Evolutionary conservation across 1,140 invertebrate genomes (phyloP).

Genomic region (Sinella curviseta): DNA sequence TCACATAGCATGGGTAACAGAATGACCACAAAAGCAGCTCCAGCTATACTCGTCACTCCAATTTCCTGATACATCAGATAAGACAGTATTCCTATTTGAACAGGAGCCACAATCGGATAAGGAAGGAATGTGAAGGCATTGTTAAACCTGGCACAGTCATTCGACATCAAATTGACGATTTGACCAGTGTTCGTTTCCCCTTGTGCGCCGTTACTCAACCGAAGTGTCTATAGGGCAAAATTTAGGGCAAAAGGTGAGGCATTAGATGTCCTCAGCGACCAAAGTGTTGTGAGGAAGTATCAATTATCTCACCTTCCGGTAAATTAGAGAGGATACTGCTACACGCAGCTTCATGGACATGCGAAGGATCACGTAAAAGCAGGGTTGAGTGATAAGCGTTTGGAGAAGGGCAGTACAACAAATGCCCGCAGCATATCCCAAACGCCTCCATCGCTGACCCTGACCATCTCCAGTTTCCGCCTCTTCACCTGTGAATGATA

Average conservation of each 20-base stretch:
- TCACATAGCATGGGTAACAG: conserved; percentile 58
- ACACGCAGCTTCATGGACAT: neutral
- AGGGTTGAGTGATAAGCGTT: neutral
- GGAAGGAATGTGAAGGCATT: conserved; percentile 67
- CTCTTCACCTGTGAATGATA: neutral
- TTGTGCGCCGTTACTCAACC: conserved; percentile 53
- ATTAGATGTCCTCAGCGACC: neutral
- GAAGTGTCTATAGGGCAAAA: conserved; percentile 32
- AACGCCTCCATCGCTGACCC: neutral
- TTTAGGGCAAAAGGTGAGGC: too few species aligned
- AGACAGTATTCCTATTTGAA: conserved; percentile 73
- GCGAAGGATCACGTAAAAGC: neutral
- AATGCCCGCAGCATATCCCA: neutral
- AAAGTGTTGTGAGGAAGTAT: too few species aligned
- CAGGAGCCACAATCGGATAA: conserved; percentile 76
- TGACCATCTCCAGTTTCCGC: too few species aligned
- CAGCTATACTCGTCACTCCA: conserved; percentile 55
- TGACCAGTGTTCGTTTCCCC: conserved; percentile 59
- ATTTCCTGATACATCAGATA: conserved; percentile 68
- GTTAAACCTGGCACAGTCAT: conserved; percentile 78
- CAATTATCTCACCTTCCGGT: neutral
- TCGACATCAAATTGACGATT: conserved; percentile 85
- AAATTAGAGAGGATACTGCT: neutral
- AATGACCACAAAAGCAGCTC: conserved; percentile 56
- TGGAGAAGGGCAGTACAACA: neutral